These are phyloP conservation scores for Pollenia angustigena DNA, from an alignment of 2,888 invertebrate genomes.

Conservation along the genomic window DNA sequence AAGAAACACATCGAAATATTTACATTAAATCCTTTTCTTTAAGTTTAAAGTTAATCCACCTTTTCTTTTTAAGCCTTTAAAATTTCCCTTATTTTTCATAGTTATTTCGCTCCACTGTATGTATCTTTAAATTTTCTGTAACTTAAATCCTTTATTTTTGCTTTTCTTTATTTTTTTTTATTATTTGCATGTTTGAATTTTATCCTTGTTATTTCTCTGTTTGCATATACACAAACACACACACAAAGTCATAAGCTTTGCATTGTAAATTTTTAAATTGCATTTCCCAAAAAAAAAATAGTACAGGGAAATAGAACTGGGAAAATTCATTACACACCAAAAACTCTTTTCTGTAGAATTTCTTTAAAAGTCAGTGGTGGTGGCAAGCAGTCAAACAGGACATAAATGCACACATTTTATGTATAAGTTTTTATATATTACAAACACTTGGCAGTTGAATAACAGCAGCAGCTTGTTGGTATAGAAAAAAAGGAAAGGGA, in stretches of 20 bases:
- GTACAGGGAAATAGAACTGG: conserved; percentile 41
- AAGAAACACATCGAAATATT: too few relatives aligned
- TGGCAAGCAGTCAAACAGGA: conserved; percentile 38
- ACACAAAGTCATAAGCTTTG: conserved; percentile 56
- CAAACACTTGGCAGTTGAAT: conserved; percentile 54
- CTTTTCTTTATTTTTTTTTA: not conserved
- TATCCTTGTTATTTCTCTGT: conserved; percentile 16
- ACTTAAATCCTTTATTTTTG: conserved; percentile 23
- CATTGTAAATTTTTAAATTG: conserved; percentile 64
- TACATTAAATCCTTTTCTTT: too few relatives aligned
- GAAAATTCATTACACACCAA: conserved; percentile 37
- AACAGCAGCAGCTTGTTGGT: conserved; percentile 31
- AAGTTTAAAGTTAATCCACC: too few relatives aligned
- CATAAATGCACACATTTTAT: conserved; percentile 23
- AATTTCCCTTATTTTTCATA: not conserved
- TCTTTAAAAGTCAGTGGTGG: conserved; percentile 30
- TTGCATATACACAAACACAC: conserved; percentile 12
- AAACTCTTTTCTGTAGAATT: conserved; percentile 54
- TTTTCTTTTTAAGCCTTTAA: too few relatives aligned
- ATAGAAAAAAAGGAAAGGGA: conserved; percentile 24
- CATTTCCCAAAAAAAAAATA: conserved; percentile 56
- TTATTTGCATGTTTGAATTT: not conserved
- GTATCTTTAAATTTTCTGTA: conserved; percentile 2
- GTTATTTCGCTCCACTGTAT: not conserved
- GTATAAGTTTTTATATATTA: not conserved